Evolutionary conservation across 2,113 vertebrate genomes (phyloP).

Genomic region (Neofelis nebulosa): DNA sequence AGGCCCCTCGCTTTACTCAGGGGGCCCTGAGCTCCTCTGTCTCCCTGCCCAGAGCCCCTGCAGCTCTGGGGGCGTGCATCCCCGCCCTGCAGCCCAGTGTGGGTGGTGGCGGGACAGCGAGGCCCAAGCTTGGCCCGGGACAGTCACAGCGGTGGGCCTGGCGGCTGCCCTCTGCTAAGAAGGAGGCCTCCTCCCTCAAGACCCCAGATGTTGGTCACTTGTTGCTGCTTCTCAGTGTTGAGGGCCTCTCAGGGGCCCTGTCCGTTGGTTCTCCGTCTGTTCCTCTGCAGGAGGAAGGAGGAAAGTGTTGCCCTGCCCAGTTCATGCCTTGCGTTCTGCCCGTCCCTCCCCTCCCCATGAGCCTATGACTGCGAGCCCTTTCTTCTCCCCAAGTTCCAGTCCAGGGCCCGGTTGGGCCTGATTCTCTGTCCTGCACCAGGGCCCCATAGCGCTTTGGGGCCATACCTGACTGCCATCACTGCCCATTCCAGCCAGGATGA

Average conservation of each 20-base stretch:
- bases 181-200: slow-evolving; percentile 5
- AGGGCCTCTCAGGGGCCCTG: neutral
- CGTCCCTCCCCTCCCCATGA: neutral
- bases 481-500: slow-evolving; percentile 34
- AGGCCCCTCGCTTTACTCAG: neutral
- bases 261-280: neutral
- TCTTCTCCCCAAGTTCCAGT: neutral
- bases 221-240: slow-evolving; percentile 73
- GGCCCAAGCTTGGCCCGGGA: neutral
- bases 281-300: slow-evolving; percentile 14
- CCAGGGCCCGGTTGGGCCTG: neutral
- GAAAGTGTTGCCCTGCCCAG: neutral
- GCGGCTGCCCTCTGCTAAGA: neutral
- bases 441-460: neutral
- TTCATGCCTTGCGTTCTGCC: neutral
- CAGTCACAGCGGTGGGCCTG: neutral
- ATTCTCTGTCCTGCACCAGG: neutral
- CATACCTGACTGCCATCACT: slow-evolving; percentile 30
- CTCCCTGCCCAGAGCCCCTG: neutral
- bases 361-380: neutral
- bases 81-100: neutral
- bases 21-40: neutral
- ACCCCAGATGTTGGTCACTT: slow-evolving; percentile 43
- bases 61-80: neutral
- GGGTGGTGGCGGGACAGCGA: neutral